Base-by-base conservation (phyloP, 1,140 invertebrate species). In the Apis laboriosa region DNA sequence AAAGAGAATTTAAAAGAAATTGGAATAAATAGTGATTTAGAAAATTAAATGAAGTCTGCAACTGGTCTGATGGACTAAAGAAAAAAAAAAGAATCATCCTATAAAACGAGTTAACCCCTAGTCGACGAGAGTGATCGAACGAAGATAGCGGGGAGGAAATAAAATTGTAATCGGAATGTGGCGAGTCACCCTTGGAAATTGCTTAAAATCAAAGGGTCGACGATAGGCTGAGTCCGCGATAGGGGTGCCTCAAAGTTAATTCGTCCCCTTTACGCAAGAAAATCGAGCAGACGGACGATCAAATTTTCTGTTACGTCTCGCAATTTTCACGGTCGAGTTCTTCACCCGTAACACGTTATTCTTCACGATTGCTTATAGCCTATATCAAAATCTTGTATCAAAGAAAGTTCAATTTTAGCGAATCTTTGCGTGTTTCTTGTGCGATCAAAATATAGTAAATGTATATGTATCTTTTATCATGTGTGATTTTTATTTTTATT, bases 81-180 rank as follows among this genome's bases (percentile, higher is more conserved):
- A 34, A 34, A 34, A 34, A 34, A 43, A 43, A 43, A 43, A 24
- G 2, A 17, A 58, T 12, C 19, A 24, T 60, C 49, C 63, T 11
- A 21, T 17, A 24, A 56, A 66, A 61, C 63, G 53, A 66, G 34
- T 49, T 67, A 76, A 58, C 34, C 53, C n/a, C 66, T 43, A 21
- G 71, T 73, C 51, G 70, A 13, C 5, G 24, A 24, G n/a, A 53
- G 56, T 61, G 77, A 83, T 83, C 66, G 75, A 77, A 77, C 24
- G 66, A 63, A 77, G 80, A 61, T 64, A 77, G 74, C 64, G 19
- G 24, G 56, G 75, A 63, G 75, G 80, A 77, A 83, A 83, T 77
- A 83, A 83, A 83, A 83, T 83, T 83, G 80, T 77, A 53, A 83
- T 77, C 75, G 21, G 75, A 78, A 83, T 70, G 67, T 63, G 58